Conservation (phyloP, 2,797 vertebrate species). For the Tapirus indicus region DNA sequence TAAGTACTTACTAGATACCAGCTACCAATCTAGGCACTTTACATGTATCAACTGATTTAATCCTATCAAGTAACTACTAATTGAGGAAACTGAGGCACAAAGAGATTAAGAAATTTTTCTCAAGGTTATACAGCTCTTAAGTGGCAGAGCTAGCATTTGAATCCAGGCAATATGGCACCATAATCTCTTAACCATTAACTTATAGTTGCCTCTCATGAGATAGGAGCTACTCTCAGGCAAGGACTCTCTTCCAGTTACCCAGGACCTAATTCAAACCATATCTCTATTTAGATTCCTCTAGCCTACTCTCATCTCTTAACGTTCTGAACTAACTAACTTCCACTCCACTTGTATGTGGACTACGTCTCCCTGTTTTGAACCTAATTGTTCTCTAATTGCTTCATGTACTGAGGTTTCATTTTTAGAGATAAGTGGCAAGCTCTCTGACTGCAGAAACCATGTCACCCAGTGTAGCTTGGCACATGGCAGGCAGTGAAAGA, state of each 20-base stretch:
- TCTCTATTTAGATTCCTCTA: background rate
- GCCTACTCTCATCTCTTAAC: background rate
- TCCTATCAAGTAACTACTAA: background rate
- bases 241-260: background rate
- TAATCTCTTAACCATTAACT: background rate
- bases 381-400: background rate
- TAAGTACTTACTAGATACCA: constrained; percentile 38
- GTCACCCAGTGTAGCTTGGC: background rate
- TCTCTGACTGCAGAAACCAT: constrained; percentile 6
- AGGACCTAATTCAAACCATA: background rate
- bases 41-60: constrained; percentile 25
- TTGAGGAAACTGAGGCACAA: constrained; percentile 36
- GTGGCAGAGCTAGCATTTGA: constrained; percentile 16
- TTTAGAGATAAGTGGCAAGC: constrained; percentile 20
- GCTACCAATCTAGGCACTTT: constrained; percentile 42
- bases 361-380: background rate
- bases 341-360: background rate
- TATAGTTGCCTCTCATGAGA: background rate
- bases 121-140: constrained; percentile 21
- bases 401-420: constrained; percentile 7
- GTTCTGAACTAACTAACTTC: constrained; percentile 22
- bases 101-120: background rate
- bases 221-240: background rate
- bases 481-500: background rate
- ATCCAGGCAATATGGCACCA: constrained; percentile 6